A percentile compares a stretch with the other conserved stretches of the same genome.
Evolutionary conservation across 2,888 invertebrate genomes (phyloP).

Genomic region (Drepana falcataria): DNA sequence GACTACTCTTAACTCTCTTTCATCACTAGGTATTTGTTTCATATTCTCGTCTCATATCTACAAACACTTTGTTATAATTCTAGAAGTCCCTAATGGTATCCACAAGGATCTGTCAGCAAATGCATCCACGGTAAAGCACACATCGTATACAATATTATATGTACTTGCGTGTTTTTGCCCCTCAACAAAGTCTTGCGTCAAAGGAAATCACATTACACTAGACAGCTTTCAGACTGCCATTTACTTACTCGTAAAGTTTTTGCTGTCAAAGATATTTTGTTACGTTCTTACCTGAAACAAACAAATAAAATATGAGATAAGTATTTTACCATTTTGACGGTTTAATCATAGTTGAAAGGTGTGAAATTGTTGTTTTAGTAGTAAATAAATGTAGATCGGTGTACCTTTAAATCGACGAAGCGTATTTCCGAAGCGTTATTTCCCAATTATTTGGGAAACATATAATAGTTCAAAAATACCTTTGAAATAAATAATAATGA

Average conservation of each 20-base stretch:
- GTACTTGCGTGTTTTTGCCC: slow-evolving; percentile 4
- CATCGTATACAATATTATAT: background rate
- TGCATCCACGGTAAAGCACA: background rate
- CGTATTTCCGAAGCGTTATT: too few species aligned
- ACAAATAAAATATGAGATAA: slow-evolving; percentile 6
- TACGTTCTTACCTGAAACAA: slow-evolving; percentile 27
- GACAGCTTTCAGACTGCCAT: slow-evolving; percentile 5
- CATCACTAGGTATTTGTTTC: too few species aligned
- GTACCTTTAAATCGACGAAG: too few species aligned
- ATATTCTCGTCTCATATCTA: too few species aligned
- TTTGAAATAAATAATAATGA: too few species aligned
- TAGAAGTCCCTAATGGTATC: background rate
- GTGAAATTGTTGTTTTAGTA: background rate
- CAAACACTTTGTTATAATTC: too few species aligned
- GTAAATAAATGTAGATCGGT: background rate
- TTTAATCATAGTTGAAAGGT: too few species aligned
- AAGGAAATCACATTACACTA: slow-evolving; percentile 5
- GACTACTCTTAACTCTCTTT: too few species aligned
- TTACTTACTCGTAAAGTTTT: background rate
- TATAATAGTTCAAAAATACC: too few species aligned
- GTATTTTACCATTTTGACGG: background rate
- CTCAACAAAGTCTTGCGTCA: slow-evolving; percentile 4
- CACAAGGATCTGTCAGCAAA: slow-evolving; percentile 1
- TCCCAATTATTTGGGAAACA: too few species aligned
- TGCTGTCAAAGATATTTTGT: background rate